Base-by-base conservation (phyloP, 2,888 invertebrate genomes). In the Hermodice carunculata region DNA sequence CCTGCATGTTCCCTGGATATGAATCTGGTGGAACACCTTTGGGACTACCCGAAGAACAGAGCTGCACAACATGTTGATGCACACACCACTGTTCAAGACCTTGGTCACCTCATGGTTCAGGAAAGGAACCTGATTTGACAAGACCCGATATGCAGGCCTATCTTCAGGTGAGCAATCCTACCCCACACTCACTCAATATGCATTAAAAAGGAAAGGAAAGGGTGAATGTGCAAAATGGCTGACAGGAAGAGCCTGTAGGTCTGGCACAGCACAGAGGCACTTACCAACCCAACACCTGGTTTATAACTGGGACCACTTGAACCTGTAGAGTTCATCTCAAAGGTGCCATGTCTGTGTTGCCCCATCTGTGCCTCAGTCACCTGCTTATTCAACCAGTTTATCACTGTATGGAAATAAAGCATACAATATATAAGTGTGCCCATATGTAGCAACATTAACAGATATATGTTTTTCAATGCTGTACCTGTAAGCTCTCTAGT, bases 321-420 rank as follows among this genome's bases (percentile, higher is more conserved):
- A 17, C 32, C 49, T 22, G 67, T 43, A 5, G 69, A 49, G 28
- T 49, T 61, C 66, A 67, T 60, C 58, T 69, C 69, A 61, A 69
- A 69, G 19, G 66, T 53, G 4, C 66, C 69, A 17, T 40, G n/a
- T 26, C 37, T 29, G 40, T 51, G 61, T n/a, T 48, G 46, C 26
- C 24, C 11, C 32, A 83, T 42, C 75, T 82, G 83, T 3, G 79
- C 78, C 69, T 85, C 84, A 60, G 80, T 84, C 51, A 85, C 79
- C 74, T 87, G 86, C 65, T 85, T 85, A 69, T 87, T 86, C 70
- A 87, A 71, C 85, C 85, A 87, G 59, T 83, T 81, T 32, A 87
- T 87, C 44, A 86, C 86, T 86, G 70, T 14, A 80, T 66, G n/a
- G 49, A 29, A 53, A 44, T 51, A 28, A 24, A 26, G 28, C 17